Base-by-base conservation (phyloP, 1,140 invertebrate species). In the Papilio dardanus region DNA sequence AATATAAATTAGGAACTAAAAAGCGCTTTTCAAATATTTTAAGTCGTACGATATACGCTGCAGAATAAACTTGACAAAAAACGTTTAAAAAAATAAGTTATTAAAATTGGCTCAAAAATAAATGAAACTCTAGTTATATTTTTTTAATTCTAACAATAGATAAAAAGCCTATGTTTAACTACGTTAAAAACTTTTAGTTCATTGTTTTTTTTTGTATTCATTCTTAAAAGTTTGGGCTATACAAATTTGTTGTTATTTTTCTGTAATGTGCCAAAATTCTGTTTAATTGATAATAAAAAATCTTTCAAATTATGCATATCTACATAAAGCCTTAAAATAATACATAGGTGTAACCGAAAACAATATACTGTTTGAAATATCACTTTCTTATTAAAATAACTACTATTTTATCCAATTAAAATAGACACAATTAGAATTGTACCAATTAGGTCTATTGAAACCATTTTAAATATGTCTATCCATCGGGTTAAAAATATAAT, bases 241-340 rank as follows among this genome's bases (percentile, higher is more conserved):
- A 58, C 10, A 24, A 28, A 3, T 65, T 54, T 76, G 35, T 40
- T 74, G 67, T 75, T 80, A 79, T 76, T 75, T 80, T 83, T 81
- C 68, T 78, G 75, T 71, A 79, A 88, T 85, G 85, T 88, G 86
- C 86, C 86, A 88, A 88, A 87, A 74, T 79, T 76, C 46, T 71
- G 77, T 82, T 66, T 54, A 65, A 37, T 35, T 19, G 30, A 58
- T 54, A 24, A 46, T 46, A 46, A 16, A 42, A 35, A 10, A 37
- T 31, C 21, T 37, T 73, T 33, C 46, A 73, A 73, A 58, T 12
- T 21, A 73, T 73, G 71, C 71, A 73, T 73, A 73, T 73, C 71
- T 16, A 73, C 16, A 33, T 58, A n/a, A n/a, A 73, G 71, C 35
- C 40, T 35, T 58, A n/a, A 31, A 54, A 58, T n/a, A 73, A 73